phyloP scores from a whole-genome alignment of 2,797 vertebrate species.

The Ptychobarbus kaznakovi region DNA sequence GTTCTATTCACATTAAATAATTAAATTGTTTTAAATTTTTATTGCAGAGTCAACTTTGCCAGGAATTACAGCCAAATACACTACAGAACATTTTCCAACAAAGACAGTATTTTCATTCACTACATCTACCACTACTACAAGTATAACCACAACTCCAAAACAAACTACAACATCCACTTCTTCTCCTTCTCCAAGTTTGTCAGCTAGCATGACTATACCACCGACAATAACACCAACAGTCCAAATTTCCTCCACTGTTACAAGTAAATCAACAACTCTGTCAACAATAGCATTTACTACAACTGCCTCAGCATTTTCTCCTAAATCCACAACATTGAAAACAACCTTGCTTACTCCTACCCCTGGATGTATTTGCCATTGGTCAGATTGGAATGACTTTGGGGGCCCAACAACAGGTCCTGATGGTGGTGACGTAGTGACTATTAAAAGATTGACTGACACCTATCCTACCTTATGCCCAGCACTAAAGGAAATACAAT shows the following conservation, averaged over 20 bases:
- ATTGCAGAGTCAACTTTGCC: constrained; percentile 2
- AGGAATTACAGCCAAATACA: constrained; percentile 7
- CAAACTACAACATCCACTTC: neutral
- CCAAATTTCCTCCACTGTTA: neutral
- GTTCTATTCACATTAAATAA: neutral
- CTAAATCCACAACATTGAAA: neutral
- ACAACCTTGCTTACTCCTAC: neutral
- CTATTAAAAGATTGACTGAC: neutral
- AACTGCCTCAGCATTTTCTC: neutral
- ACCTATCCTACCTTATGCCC: neutral
- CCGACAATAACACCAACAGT: neutral
- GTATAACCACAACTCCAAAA: neutral
- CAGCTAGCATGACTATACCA: neutral
- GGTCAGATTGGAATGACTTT: constrained; percentile 19
- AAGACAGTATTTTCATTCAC: neutral
- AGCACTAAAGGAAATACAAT: neutral
- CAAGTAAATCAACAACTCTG: neutral
- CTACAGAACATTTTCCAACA: neutral
- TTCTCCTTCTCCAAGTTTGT: neutral
- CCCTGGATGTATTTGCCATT: constrained; percentile 12
- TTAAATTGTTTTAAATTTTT: neutral
- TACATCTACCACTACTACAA: neutral
- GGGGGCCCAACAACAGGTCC: neutral
- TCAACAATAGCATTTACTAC: neutral
- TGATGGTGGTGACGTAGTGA: constrained; percentile 10